phyloP scores from a whole-genome alignment of 2,888 invertebrate genomes.

The Lutraria lutraria region DNA sequence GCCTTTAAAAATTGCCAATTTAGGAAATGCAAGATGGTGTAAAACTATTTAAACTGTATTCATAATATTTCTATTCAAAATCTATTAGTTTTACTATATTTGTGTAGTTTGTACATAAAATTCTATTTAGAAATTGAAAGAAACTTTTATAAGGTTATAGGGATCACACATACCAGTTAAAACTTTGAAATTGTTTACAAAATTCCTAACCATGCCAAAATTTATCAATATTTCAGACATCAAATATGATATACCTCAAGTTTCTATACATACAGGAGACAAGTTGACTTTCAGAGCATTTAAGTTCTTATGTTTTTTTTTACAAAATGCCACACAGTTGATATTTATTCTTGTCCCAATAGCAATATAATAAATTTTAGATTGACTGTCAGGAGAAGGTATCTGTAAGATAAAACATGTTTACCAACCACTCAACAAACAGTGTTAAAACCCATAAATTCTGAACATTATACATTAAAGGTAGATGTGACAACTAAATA shows the following conservation, averaged over 20 bases:
- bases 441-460: slow-evolving; percentile 30
- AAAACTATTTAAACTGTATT: slow-evolving; percentile 9
- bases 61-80: not conserved
- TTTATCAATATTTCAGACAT: not conserved
- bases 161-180: not conserved
- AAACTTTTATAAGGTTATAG: slow-evolving; percentile 2
- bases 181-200: not conserved
- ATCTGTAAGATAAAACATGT: slow-evolving; percentile 17
- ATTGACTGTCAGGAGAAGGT: slow-evolving; percentile 33
- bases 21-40: not conserved
- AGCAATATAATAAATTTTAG: slow-evolving; percentile 26
- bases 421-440: slow-evolving; percentile 27
- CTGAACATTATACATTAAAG: not conserved
- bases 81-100: not conserved
- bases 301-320: slow-evolving; percentile 21
- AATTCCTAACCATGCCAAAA: not conserved
- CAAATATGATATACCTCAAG: not conserved
- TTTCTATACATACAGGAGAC: not conserved
- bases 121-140: not conserved
- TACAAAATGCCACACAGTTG: slow-evolving; percentile 12
- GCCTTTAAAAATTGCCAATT: not conserved
- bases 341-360: slow-evolving; percentile 30
- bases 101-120: not conserved
- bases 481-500: not conserved
- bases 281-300: slow-evolving; percentile 27